Evolutionary conservation across 1,140 invertebrate species (phyloP), one percentile per base, ranked within the genome.

Genomic region (Pseudomyrmex flavicornis): DNA sequence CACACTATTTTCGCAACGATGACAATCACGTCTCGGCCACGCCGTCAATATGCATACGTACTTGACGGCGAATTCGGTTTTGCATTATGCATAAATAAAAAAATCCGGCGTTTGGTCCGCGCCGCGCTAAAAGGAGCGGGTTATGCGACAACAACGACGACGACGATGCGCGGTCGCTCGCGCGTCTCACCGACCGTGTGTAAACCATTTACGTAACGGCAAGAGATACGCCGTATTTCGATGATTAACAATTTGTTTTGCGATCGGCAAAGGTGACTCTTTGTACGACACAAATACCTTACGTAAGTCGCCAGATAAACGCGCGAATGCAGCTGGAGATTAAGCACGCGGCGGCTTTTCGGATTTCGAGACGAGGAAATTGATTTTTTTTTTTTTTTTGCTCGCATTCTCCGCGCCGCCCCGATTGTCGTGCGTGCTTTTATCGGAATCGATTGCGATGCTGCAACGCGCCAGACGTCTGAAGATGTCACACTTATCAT

Each of bases 181-280:
- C 76, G 70, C 69, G 83, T 83, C 68, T 88, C 70, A 69, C 73
- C 62, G 80, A 20, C 44, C 61, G 26, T 85, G 83, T 89, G 88
- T 89, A 90, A 91, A 92, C 88, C 89, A 85, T 92, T 94, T 94
- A 94, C 91, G 92, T 94, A 94, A 94, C 90, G 84, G 13, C 74
- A 83, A 77, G 77, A 90, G 91, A 93, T 92, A 93, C 89, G 90
- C 89, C 90, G 90, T 92, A 91, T 93, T 93, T 93, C 92, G 92
- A 93, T 91, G 92, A 94, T 94, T 93, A 94, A 94, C 92, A 94
- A 94, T 94, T 94, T 94, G 92, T 93, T 94, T 93, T 93, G 93
- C 91, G 92, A 93, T 94, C 92, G 91, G 88, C 90, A 92, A 93
- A 94, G 93, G 93, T 93, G 93, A 94, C 93, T 94, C 92, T 93